Conservation (phyloP, 2,113 vertebrate species). For the Nibea coibor region DNA sequence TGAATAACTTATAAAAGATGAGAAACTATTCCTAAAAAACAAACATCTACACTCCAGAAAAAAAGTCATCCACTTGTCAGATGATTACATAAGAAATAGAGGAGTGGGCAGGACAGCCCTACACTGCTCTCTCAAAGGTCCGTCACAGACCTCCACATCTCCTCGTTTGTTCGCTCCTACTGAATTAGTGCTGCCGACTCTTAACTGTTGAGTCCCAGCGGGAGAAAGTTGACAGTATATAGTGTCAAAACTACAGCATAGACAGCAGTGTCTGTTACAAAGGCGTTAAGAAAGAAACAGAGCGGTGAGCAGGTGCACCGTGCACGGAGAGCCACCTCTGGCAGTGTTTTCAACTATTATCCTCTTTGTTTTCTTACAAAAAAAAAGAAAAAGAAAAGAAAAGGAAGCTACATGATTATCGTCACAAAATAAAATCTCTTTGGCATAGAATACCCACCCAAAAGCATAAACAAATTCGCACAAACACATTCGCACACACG, state of each 20-base stretch:
- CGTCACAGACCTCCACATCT: conserved; percentile 21
- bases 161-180: conserved; percentile 35
- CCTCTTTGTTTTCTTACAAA: conserved; percentile 36
- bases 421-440: conserved; percentile 85
- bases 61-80: conserved; percentile 5
- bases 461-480: conserved; percentile 72
- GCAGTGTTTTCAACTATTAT: conserved; percentile 73
- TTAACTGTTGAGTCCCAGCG: conserved; percentile 9
- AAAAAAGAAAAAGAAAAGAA: background rate
- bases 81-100: conserved; percentile 15
- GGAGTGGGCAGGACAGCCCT: conserved; percentile 10
- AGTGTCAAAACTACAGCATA: conserved; percentile 55
- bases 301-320: conserved; percentile 54
- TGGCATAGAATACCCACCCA: conserved; percentile 83
- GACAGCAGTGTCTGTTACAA: conserved; percentile 67
- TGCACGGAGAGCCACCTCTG: conserved; percentile 68
- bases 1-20: conserved; percentile 63
- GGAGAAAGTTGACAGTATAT: conserved; percentile 50
- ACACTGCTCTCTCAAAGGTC: conserved; percentile 16
- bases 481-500: conserved; percentile 23
- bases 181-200: conserved; percentile 34
- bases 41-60: conserved; percentile 4
- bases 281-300: conserved; percentile 57
- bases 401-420: conserved; percentile 73
- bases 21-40: conserved; percentile 44